Percentiles rank a stretch among this genome's conserved stretches.
phyloP scores from a whole-genome alignment of 1,140 invertebrate species.

The Eriocheir sinensis region DNA sequence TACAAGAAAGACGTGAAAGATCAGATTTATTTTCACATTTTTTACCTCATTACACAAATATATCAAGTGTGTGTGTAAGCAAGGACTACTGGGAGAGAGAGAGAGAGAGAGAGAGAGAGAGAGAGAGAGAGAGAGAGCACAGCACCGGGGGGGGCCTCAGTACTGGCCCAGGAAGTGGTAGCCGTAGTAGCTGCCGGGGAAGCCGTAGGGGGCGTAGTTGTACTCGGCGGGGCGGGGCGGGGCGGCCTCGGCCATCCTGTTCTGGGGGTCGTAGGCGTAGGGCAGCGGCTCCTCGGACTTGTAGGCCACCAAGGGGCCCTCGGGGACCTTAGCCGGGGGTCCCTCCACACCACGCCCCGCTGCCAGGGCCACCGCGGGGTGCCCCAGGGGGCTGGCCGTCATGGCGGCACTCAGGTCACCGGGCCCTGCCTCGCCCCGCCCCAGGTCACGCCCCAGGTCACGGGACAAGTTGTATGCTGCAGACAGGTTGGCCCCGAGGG shows the following conservation, averaged over 20 bases:
- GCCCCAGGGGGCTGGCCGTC: slow-evolving; percentile 63
- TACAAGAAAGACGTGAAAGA: too few species aligned
- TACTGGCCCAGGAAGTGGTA: slow-evolving; percentile 79
- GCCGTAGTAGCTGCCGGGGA: slow-evolving; percentile 78
- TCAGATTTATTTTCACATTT: too few species aligned
- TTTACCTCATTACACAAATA: not conserved
- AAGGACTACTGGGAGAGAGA: not conserved
- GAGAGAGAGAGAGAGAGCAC: not conserved
- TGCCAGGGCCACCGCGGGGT: slow-evolving; percentile 67
- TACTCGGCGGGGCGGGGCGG: not conserved
- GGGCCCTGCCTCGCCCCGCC: slow-evolving; percentile 40
- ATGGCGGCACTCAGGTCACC: slow-evolving; percentile 63
- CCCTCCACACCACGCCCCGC: slow-evolving; percentile 52
- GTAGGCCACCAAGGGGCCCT: slow-evolving; percentile 66
- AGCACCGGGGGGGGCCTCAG: slow-evolving; percentile 31
- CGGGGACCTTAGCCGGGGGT: slow-evolving; percentile 62
- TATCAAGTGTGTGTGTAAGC: too few species aligned
- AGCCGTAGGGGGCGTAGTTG: slow-evolving; percentile 70
- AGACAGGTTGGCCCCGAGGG: slow-evolving; percentile 70
- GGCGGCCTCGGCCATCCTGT: slow-evolving; percentile 59
- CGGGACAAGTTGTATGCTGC: slow-evolving; percentile 76
- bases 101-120: slow-evolving; percentile 24
- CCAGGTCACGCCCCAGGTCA: slow-evolving; percentile 69
- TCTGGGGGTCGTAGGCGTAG: slow-evolving; percentile 71
- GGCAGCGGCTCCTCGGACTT: slow-evolving; percentile 74